Base-by-base conservation (phyloP, 2,797 vertebrate genomes). In the Forpus xanthops region DNA sequence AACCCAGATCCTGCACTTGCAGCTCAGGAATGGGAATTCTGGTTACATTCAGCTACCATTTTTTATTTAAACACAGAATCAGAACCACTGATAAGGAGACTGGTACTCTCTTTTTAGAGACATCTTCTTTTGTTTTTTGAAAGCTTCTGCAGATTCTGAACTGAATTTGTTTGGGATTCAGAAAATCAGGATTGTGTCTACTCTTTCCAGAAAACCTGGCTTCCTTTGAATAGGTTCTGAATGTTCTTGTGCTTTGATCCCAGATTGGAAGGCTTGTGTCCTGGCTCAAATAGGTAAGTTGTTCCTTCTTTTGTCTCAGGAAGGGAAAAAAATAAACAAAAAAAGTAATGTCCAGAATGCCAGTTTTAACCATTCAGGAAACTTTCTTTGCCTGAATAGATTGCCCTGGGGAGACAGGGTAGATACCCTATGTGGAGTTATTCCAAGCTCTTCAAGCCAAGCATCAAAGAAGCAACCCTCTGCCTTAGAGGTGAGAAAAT, bases 401-500 rank as follows among this genome's bases (percentile, higher is more conserved):
- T 10, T 68, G 78, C 85, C 73, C 77, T 65, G 35, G 53, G 83
- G 80, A 62, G 64, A 87, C 56, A 49, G 39, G 37, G 66, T 42
- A 85, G 83, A 77, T 77, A 88, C 87, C 82, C 68, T 61, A 15
- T 0, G 16, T 94, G 94, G 78, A 94, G 56, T 27, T 67, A 37
- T 94, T 97, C 88, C 96, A 97, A 93, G 42, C 80, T 86, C 84
- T 95, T 95, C 91, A 93, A 95, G 86, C 61, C 45, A 75, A 90
- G 80, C 93, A 96, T 97, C 94, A 97, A 96, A 96, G 96, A 21
- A 85, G 37, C 50, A 80, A 56, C 77, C 91, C 88, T 78, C 83
- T 73, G 92, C 93, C 78, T 84, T 18, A 56, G 47, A 95, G 94
- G 96, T 87, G 94, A 96, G 79, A 94, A 95, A 97, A 96, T 81